Conservation (phyloP, 35 echinoderm and acorn worm genomes). For the Ptychodera flava region DNA sequence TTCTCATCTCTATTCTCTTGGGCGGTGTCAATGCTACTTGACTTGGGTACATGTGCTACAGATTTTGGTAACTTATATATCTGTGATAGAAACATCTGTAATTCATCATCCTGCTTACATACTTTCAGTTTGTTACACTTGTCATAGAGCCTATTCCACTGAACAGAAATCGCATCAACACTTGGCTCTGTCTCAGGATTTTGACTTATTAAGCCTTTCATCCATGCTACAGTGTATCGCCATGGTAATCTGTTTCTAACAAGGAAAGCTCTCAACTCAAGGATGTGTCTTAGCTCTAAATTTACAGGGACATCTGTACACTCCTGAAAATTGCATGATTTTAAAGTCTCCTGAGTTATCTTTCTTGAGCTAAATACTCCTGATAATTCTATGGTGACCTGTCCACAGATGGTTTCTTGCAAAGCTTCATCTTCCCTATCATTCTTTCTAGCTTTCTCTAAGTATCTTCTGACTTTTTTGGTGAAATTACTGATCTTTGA, state of each 20-base stretch:
- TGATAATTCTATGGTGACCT: neutral
- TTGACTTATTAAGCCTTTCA: neutral
- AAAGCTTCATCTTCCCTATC: neutral
- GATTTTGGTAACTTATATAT: neutral
- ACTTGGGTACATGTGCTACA: neutral
- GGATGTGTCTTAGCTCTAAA: neutral
- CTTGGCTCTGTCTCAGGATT: neutral
- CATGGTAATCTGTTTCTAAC: neutral
- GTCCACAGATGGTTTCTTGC: neutral
- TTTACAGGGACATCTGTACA: neutral
- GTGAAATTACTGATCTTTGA: neutral
- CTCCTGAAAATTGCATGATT: neutral
- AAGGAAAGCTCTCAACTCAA: neutral
- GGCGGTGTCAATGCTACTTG: neutral
- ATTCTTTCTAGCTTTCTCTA: neutral
- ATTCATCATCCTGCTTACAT: neutral
- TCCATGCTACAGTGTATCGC: neutral
- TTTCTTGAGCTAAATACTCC: neutral
- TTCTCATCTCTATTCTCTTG: neutral
- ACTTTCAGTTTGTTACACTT: neutral
- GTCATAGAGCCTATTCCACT: neutral
- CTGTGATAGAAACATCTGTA: neutral
- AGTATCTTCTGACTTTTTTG: neutral
- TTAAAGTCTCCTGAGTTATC: neutral
- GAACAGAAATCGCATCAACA: neutral